A percentile compares a stretch with the other conserved stretches of the same genome.
Conservation (phyloP, 2,113 vertebrate genomes). For the Prunella fulvescens region DNA sequence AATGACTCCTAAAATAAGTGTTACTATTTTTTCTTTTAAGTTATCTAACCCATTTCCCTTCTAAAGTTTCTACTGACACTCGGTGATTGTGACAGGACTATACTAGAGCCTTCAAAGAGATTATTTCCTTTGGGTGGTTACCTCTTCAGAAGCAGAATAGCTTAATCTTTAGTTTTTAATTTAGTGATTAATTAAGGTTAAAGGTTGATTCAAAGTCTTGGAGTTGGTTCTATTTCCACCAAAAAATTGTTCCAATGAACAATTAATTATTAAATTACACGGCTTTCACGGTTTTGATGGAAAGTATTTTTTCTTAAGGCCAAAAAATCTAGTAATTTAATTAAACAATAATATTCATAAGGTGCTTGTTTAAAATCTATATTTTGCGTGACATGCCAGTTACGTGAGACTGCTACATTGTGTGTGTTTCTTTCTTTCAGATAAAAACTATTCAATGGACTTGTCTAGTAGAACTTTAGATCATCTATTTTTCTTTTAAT, state of each 20-base stretch:
- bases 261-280: not conserved
- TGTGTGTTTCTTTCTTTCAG: not conserved
- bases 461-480: not conserved
- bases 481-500: not conserved
- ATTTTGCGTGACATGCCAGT: not conserved
- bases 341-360: not conserved
- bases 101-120: not conserved
- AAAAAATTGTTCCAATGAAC: not conserved
- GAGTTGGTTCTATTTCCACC: not conserved
- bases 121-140: not conserved
- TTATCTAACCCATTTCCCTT: not conserved
- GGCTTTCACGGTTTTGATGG: not conserved
- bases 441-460: not conserved
- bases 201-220: not conserved
- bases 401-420: not conserved
- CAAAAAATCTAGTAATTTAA: not conserved
- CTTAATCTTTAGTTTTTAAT: not conserved
- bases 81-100: not conserved
- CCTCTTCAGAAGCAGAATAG: not conserved
- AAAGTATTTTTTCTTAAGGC: not conserved
- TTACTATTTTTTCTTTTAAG: not conserved
- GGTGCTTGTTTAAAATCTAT: not conserved
- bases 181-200: not conserved
- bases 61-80: not conserved
- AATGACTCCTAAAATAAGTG: not conserved